These are phyloP conservation scores for Cylindroiulus punctatus DNA, from an alignment of 2,888 invertebrate species.

Conservation along the genomic window DNA sequence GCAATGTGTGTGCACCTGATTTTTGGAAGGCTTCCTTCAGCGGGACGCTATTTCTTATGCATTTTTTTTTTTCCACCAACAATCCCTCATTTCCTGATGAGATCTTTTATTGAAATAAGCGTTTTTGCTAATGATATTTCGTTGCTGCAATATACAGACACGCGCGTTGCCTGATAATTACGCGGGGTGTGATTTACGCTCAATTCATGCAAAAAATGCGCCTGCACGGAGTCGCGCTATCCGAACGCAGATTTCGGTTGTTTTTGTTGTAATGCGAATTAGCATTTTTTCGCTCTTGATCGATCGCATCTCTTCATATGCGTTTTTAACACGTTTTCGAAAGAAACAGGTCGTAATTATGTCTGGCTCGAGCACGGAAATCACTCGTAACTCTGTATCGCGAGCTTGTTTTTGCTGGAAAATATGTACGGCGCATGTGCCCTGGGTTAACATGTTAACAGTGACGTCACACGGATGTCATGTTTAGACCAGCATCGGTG, in stretches of 20 bases:
- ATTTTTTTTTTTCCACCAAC: neutral
- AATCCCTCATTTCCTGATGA: constrained; percentile 45
- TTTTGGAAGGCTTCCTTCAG: constrained; percentile 6
- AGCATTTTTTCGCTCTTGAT: constrained; percentile 8
- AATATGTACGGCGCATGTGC: no score
- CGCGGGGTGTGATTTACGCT: constrained; percentile 35
- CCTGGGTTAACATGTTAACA: no score
- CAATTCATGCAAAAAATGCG: constrained; percentile 12
- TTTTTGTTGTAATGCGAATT: constrained; percentile 47
- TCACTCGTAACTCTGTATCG: neutral
- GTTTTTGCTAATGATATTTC: constrained; percentile 45
- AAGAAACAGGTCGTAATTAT: constrained; percentile 35
- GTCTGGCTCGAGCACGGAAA: constrained; percentile 11
- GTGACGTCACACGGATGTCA: no score
- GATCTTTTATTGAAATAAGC: constrained; percentile 47
- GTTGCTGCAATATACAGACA: constrained; percentile 7
- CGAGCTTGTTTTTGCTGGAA: neutral
- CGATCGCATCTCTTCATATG: constrained; percentile 39
- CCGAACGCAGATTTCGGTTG: constrained; percentile 39
- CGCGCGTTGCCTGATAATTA: constrained; percentile 29
- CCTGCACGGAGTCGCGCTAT: neutral
- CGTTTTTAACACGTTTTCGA: constrained; percentile 42
- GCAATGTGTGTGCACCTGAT: neutral
- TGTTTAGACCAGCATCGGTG: no score
- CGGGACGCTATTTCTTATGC: neutral